Base-by-base conservation (phyloP, 2,797 vertebrate genomes). In the Danio tinwini region DNA sequence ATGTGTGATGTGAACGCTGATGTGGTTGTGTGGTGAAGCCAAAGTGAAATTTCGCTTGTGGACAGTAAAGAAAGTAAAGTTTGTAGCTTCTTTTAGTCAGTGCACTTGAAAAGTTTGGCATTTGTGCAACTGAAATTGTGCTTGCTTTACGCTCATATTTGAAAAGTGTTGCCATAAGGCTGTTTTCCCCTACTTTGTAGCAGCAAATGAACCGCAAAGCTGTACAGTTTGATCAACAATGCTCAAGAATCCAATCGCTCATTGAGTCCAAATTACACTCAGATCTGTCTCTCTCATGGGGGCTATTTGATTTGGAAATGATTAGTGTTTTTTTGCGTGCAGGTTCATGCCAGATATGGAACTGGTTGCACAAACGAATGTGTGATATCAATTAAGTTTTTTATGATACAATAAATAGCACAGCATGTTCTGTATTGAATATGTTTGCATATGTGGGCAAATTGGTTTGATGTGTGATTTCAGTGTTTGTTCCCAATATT, bases 401-500 rank as follows among this genome's bases (percentile, higher is more conserved):
- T 42, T 13, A 53, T 70, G 12, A 45, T 10, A 11, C 13, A 16
- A 58, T 72, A 58, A 72, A 72, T 45, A 72, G 7, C 67, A 69
- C 47, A 52, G 29, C 13, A 16, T 45, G 62, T 58, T 21, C 40
- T 72, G 5, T 45, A 29, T 45, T 72, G 13, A 21, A 56, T 13
- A 14, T 17, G 2, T 58, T 72, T 58, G 53, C 58, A 12, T 10
- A 21, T 74, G 37, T 5, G 29, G 29, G 45, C 16, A 13, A 37
- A 65, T 2, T 5, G 39, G 49, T 76, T 64, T 45, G 62, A 65
- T 44, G 17, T 64, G 61, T 0, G 4, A 44, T 29, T 44, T 42
- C 39, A 37, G n/a, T 65, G 74, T 65, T 65, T 76, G 62, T 65
- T 55, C 55, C 62, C 19, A 42, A 65, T 8, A 76, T 65, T 65